Percentiles rank a stretch among this genome's conserved stretches.
These are phyloP conservation scores for Trichogramma pretiosum DNA, from an alignment of 1,140 invertebrate species.

Conservation along the genomic window DNA sequence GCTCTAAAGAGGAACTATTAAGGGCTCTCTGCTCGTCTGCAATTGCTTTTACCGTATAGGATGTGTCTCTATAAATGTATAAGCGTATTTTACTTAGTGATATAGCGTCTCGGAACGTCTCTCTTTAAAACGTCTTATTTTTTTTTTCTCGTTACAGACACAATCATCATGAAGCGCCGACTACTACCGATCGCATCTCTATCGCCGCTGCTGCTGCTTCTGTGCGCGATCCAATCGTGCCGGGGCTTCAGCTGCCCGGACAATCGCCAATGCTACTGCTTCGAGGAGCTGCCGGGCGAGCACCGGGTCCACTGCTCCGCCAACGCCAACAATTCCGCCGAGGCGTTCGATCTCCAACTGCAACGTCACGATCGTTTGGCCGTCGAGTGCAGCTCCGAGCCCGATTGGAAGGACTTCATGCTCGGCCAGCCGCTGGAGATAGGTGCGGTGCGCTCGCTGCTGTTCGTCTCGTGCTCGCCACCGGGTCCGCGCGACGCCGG, in stretches of 20 bases:
- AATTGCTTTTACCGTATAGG: no score
- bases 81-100: no score
- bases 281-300: conserved; percentile 5
- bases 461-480: conserved; percentile 5
- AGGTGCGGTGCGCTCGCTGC: background rate
- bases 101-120: no score
- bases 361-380: background rate
- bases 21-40: no score
- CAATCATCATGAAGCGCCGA: no score
- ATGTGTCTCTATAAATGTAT: no score
- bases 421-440: conserved; percentile 4
- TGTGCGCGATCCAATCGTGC: background rate
- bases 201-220: background rate
- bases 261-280: conserved; percentile 13
- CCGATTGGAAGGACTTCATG: conserved; percentile 13
- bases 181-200: background rate
- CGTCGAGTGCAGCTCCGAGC: conserved; percentile 6
- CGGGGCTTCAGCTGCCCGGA: conserved; percentile 8
- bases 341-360: conserved; percentile 4
- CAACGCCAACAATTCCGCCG: background rate
- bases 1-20: no score
- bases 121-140: no score
- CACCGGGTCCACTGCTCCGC: conserved; percentile 5
- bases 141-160: no score
- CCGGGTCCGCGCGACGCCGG: background rate